These are phyloP conservation scores for Thecophora atra DNA, from an alignment of 2,888 invertebrate genomes.

Conservation along the genomic window DNA sequence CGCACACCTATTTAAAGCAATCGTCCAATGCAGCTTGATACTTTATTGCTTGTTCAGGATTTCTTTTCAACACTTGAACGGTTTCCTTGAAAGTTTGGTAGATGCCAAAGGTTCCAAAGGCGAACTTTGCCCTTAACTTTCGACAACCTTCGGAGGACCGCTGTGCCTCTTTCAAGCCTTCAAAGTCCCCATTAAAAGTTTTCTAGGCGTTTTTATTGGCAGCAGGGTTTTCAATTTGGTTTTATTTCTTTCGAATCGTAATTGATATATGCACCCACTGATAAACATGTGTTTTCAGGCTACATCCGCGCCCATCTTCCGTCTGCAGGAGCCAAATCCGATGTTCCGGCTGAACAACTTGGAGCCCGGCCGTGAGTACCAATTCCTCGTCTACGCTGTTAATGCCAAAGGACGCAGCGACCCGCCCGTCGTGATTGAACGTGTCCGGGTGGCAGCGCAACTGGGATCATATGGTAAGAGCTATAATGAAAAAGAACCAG, in stretches of 20 bases:
- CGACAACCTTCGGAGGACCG: background rate
- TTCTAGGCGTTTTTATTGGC: background rate
- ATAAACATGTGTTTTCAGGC: constrained; percentile 58
- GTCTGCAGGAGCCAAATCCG: constrained; percentile 74
- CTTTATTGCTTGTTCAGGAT: background rate
- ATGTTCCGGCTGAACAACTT: constrained; percentile 78
- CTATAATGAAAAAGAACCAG: background rate
- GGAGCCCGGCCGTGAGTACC: constrained; percentile 80
- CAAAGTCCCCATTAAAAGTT: background rate
- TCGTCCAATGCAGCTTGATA: constrained; percentile 4
- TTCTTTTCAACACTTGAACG: constrained; percentile 10
- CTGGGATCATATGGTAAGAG: constrained; percentile 65
- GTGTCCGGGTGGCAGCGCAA: constrained; percentile 65
- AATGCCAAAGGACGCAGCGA: constrained; percentile 82
- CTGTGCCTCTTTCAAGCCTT: no score
- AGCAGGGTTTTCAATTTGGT: background rate
- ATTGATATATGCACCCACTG: background rate
- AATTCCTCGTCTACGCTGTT: constrained; percentile 81
- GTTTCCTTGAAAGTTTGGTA: background rate
- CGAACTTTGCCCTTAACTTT: background rate
- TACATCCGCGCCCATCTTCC: constrained; percentile 71
- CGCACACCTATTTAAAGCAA: background rate
- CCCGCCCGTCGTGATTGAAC: constrained; percentile 76
- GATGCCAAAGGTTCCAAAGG: background rate
- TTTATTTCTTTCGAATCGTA: background rate